Base-by-base conservation (phyloP, 2,113 vertebrate genomes). In the Butorides virescens region DNA sequence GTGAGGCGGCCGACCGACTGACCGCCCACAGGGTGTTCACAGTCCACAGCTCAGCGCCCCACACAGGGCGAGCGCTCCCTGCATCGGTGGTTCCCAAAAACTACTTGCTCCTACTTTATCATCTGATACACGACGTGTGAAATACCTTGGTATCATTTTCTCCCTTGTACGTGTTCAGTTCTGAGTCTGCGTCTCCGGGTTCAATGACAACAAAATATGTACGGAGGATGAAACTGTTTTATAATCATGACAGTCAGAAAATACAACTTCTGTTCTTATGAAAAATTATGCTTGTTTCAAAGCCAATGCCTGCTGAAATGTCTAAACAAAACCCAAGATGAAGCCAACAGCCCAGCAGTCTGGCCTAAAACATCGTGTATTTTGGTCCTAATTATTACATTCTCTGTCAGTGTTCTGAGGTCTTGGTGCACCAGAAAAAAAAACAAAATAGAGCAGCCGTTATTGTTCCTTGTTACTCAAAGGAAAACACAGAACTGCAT, bases 11-110 rank as follows among this genome's bases (percentile, higher is more conserved):
- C 44, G 58, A 75, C 37, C 2, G 2, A 25, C 49, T 9, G 72
- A 52, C 49, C 65, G 56, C 68, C 53, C 29, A 1, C 63, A 18
- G 5, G 2, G 3, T 13, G 44, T 46, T 50, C 32, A 30, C 2
- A 79, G 75, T 5, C 34, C 44, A 3, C 0, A 0, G 89, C 39
- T 32, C 70, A 42, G 46, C 66, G 18, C 0, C 0, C 0, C 56
- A n/a, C 3, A 7, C 56, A 30, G 5, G 2, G 13, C 1, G 34
- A 39, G 30, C 2, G 27, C 52, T 88, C 49, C 47, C 50, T 42
- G 76, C n/a, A 2, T 2, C 2, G 18, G 8, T 3, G 15, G 49
- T 1, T 71, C 73, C 85, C 29, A 20, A 92, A 14, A 50, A 11
- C 22, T 13, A 18, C 49, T n/a, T 4, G 1, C 32, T 74, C 42